Evolutionary conservation across 2,797 vertebrate species (phyloP), one percentile per base, ranked within the genome.

Genomic region (Characodon lateralis): DNA sequence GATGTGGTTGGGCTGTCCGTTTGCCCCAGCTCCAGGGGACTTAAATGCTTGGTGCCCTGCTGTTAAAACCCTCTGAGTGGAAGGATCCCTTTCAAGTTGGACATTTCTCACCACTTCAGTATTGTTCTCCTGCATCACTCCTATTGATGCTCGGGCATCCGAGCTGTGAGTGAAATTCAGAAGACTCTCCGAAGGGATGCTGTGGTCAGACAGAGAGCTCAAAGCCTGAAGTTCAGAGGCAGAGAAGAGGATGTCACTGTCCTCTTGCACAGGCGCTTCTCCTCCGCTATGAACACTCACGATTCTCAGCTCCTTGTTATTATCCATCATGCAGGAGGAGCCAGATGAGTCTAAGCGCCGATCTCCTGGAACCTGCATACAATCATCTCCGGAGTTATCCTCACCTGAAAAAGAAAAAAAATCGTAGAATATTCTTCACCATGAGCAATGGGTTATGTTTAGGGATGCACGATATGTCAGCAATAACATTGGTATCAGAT

Each of bases 211-310:
- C 51, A 94, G 73, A 6, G 90, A 92, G 77, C 83, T 89, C 5
- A 94, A 88, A 61, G 83, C 91, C 72, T 92, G 90, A 48, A 93
- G 83, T 31, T 94, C 93, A 55, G 91, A 87, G 2, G 75, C 78
- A 26, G 83, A 82, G 71, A 94, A 94, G 56, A 94, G 90, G n/a
- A 68, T 76, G 69, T 90, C 81, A 0, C 71, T 66, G n/a, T 86
- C 87, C 24, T 90, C 88, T 66, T 86, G 85, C 41, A 93, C 83
- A 35, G 85, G 87, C 9, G 83, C 92, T 69, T 93, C 88, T 1
- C 85, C 92, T 72, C 87, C 74, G 28, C 93, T 87, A 2, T 91
- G 91, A 79, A 94, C 82, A 1, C 91, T 93, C 71, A 93, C 69
- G 3, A 93, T 94, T 77, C 87, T 87, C 83, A 91, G 88, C 39